phyloP scores from a whole-genome alignment of 2,888 invertebrate species.

The Oscheius sp. region DNA sequence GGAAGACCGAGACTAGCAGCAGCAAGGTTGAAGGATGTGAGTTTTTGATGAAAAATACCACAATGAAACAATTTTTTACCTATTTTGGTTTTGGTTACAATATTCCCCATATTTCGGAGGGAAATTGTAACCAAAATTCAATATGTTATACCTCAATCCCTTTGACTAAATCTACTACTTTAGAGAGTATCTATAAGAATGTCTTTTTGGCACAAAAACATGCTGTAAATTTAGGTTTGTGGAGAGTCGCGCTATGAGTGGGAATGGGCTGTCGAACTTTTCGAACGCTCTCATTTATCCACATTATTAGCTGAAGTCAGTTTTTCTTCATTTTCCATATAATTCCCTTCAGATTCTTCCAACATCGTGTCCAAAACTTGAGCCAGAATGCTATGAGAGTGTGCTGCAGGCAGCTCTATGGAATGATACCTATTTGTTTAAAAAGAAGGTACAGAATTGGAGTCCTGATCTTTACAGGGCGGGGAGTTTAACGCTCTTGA shows the following conservation, averaged over 20 bases:
- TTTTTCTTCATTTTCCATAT: constrained; percentile 20
- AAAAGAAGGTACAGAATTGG: constrained; percentile 57
- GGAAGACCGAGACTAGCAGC: constrained; percentile 44
- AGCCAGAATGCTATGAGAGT: constrained; percentile 66
- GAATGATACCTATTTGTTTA: constrained; percentile 53
- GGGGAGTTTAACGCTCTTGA: constrained; percentile 19
- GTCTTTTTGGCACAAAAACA: neutral
- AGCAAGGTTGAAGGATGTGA: constrained; percentile 38
- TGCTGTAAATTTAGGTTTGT: constrained; percentile 47
- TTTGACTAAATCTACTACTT: too few relatives aligned
- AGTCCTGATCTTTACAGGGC: constrained; percentile 66
- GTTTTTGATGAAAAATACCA: neutral
- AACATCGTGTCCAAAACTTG: constrained; percentile 60
- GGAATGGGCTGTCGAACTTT: constrained; percentile 65
- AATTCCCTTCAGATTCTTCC: constrained; percentile 57
- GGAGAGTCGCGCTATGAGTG: constrained; percentile 62
- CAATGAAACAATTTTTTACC: neutral
- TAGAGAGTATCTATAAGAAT: too few relatives aligned
- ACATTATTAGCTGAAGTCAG: constrained; percentile 48
- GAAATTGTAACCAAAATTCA: too few relatives aligned
- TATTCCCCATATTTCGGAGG: too few relatives aligned
- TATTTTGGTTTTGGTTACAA: too few relatives aligned
- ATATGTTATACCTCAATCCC: too few relatives aligned
- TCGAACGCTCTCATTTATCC: constrained; percentile 50
- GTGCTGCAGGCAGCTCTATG: constrained; percentile 50